These are phyloP conservation scores for Chaenocephalus aceratus DNA, from an alignment of 2,113 vertebrate genomes.

Conservation along the genomic window DNA sequence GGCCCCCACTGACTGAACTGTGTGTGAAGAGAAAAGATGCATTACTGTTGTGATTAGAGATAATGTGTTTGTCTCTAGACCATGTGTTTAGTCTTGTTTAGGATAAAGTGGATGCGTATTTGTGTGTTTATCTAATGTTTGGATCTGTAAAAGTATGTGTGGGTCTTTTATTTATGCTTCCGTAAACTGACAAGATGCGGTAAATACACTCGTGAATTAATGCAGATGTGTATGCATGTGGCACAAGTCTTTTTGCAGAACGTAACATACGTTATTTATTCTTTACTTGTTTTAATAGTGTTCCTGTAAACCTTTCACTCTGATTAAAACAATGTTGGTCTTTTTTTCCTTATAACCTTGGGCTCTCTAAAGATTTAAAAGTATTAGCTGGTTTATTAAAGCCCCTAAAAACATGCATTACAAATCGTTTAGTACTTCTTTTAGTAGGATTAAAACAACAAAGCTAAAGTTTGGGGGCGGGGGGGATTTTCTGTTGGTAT, in stretches of 20 bases:
- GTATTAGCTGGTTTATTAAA: background rate
- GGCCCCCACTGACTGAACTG: slow-evolving; percentile 62
- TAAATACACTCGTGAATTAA: slow-evolving; percentile 3
- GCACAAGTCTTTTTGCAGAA: background rate
- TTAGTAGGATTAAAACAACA: background rate
- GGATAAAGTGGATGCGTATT: slow-evolving; percentile 16
- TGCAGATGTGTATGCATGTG: background rate
- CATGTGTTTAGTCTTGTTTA: slow-evolving; percentile 48
- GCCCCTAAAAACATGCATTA: background rate
- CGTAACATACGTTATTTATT: background rate
- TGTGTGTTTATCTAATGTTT: slow-evolving; percentile 24
- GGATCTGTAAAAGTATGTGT: slow-evolving; percentile 15
- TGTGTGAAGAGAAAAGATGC: slow-evolving; percentile 67
- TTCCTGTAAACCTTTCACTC: background rate
- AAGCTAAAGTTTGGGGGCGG: background rate
- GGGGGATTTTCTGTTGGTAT: background rate
- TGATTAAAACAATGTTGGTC: background rate
- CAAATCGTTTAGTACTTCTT: background rate
- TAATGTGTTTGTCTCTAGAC: slow-evolving; percentile 65
- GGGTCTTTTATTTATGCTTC: slow-evolving; percentile 11
- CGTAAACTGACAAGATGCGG: slow-evolving; percentile 8
- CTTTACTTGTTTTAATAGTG: background rate
- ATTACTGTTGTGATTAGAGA: slow-evolving; percentile 69
- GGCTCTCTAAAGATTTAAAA: background rate
- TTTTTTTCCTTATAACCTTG: background rate